Base-by-base conservation (phyloP, 1,140 invertebrate genomes). In the Dryas iulia region DNA sequence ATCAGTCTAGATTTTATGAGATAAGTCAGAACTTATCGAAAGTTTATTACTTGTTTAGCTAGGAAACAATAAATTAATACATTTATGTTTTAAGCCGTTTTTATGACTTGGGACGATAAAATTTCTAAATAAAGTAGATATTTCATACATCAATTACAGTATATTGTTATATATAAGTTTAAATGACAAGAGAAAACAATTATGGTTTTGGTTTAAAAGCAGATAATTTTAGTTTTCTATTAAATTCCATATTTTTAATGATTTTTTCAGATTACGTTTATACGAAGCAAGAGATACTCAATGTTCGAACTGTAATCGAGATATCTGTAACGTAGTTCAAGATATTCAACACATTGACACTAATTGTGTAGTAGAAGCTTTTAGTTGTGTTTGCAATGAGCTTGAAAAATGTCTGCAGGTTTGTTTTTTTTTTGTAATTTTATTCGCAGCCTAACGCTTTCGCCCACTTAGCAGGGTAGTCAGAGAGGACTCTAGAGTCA, bases 361-460 rank as follows among this genome's bases (percentile, higher is more conserved):
- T n/a, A 89, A 91, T 60, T 91, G 87, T 60, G 30, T 76, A 1
- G 81, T 91, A 7, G 75, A 88, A 54, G 84, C 82, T 0, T 90
- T 82, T 66, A 83, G 83, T 54, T 79, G 78, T 54, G 69, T 72
- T 25, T 81, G 77, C 35, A 72, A 68, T 61, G 83, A 89, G 26
- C 74, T 90, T 30, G 81, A 87, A 57, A 24, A 79, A 62, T 88
- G 88, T 63, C 73, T 90, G 25, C 88, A 90, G 88, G 88, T 90
- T 31, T 52, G 66, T 18, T 11, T 56, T 12, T 56, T 12, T 56
- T 25, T 31, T 31, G 30, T 5, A 6, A 31, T 11, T 31, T 6
- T 31, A 31, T 31, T 31, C 30, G 30, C 30, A 31, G 30, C 4
- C 30, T n/a, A n/a, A n/a, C n/a, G n/a, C n/a, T n/a, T n/a, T n/a